Conservation (phyloP, 2,888 invertebrate genomes). For the Protodeltote pygarga region DNA sequence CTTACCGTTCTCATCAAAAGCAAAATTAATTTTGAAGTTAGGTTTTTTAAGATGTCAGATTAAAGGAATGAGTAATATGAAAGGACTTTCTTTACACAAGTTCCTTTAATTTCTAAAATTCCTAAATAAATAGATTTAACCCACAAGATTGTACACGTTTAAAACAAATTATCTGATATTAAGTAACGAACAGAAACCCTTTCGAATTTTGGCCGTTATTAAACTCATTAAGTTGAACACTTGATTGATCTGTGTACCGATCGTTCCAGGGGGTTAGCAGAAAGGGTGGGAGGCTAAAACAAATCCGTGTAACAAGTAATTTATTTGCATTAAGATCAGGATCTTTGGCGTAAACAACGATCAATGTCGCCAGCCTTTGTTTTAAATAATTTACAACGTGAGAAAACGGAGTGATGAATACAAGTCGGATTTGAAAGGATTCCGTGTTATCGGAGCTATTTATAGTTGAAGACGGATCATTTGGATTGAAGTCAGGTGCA, state of each 20-base stretch:
- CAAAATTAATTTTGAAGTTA: slow-evolving; percentile 18
- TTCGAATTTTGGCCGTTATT: slow-evolving; percentile 39
- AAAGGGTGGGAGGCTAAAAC: slow-evolving; percentile 27
- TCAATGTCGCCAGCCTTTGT: slow-evolving; percentile 53
- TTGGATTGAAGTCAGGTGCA: slow-evolving; percentile 22
- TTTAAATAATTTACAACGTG: slow-evolving; percentile 54
- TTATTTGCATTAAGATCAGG: slow-evolving; percentile 58
- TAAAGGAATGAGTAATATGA: neutral
- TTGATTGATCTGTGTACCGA: slow-evolving; percentile 51
- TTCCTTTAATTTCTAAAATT: slow-evolving; percentile 2
- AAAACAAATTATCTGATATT: slow-evolving; percentile 31
- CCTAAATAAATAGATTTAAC: neutral
- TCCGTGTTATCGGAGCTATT: slow-evolving; percentile 33
- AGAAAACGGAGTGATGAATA: slow-evolving; percentile 46
- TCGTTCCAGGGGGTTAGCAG: slow-evolving; percentile 16
- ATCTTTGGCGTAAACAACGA: slow-evolving; percentile 58
- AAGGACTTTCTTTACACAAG: no score
- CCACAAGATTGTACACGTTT: slow-evolving; percentile 18
- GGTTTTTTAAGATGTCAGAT: slow-evolving; percentile 1
- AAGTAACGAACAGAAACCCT: slow-evolving; percentile 23
- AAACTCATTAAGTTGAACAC: slow-evolving; percentile 50
- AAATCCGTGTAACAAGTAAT: slow-evolving; percentile 55
- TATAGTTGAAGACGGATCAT: slow-evolving; percentile 33
- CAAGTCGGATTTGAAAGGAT: slow-evolving; percentile 36
- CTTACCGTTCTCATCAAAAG: slow-evolving; percentile 8